Conservation (phyloP, 2,888 invertebrate species). For the Pristionchus japonicus region DNA sequence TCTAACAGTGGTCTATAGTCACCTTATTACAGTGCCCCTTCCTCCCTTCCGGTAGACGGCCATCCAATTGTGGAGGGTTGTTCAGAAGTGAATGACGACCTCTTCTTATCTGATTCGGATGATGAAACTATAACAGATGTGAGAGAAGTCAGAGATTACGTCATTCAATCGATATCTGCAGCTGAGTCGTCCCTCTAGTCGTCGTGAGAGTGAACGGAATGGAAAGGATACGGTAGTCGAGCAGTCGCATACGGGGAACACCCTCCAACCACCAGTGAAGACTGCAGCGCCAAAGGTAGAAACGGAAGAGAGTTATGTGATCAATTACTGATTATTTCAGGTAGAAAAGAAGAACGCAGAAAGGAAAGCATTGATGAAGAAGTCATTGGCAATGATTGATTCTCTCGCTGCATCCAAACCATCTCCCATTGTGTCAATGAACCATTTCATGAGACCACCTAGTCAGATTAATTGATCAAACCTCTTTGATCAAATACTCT, state of each 20-base stretch:
- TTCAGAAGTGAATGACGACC: slow-evolving; percentile 31
- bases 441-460: slow-evolving; percentile 37
- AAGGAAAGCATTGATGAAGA: slow-evolving; percentile 37
- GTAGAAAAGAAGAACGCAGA: slow-evolving; percentile 1
- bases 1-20: background rate
- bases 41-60: background rate
- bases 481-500: background rate
- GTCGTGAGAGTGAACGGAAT: slow-evolving; percentile 41
- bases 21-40: background rate
- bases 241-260: background rate
- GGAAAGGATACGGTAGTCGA: slow-evolving; percentile 29
- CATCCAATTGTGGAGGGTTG: background rate
- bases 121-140: slow-evolving; percentile 39
- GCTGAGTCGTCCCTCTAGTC: slow-evolving; percentile 28
- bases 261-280: background rate
- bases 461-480: background rate
- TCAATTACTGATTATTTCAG: background rate
- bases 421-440: slow-evolving; percentile 12
- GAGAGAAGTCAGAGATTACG: background rate
- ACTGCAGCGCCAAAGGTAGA: background rate
- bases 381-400: slow-evolving; percentile 37
- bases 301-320: background rate
- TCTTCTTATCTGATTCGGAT: slow-evolving; percentile 30
- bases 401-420: slow-evolving; percentile 41
- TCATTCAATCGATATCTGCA: background rate